Percentiles rank a stretch among this genome's conserved stretches.
Conservation (phyloP, 2,888 invertebrate genomes). For the Empis stercorea region DNA sequence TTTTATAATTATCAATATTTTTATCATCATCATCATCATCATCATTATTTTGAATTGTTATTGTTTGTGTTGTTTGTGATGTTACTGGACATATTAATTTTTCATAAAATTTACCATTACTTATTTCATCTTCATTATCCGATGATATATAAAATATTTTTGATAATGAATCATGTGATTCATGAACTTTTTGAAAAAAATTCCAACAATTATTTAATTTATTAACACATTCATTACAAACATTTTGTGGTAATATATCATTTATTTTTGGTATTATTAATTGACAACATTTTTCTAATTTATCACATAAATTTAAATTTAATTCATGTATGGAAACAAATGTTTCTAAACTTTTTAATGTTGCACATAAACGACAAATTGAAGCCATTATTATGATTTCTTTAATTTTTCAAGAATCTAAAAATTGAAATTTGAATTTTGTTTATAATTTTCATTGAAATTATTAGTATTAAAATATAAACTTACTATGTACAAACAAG, state of each 20-base stretch:
- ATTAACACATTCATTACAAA: slow-evolving; percentile 20
- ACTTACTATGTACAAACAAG: too few relatives aligned
- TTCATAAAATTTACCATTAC: not conserved
- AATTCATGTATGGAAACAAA: slow-evolving; percentile 15
- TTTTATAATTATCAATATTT: not conserved
- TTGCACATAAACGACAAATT: slow-evolving; percentile 24
- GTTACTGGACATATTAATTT: not conserved
- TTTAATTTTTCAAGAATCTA: too few relatives aligned
- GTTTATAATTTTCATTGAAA: too few relatives aligned
- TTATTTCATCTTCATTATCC: slow-evolving; percentile 1
- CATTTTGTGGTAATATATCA: slow-evolving; percentile 19
- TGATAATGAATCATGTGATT: slow-evolving; percentile 22
- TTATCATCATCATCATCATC: slow-evolving; percentile 1
- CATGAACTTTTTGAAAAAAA: slow-evolving; percentile 20
- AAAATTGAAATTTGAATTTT: too few relatives aligned
- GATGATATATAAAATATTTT: slow-evolving; percentile 10
- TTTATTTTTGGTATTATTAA: slow-evolving; percentile 14
- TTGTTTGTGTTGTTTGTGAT: not conserved
- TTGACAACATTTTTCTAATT: slow-evolving; percentile 19
- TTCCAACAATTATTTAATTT: slow-evolving; percentile 15
- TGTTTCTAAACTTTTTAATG: slow-evolving; percentile 15
- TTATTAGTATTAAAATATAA: too few relatives aligned
- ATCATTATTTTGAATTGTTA: not conserved
- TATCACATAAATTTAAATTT: slow-evolving; percentile 16
- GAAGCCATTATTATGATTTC: slow-evolving; percentile 11